Conservation (phyloP, 1,140 invertebrate genomes). For the Idris sp. region DNA sequence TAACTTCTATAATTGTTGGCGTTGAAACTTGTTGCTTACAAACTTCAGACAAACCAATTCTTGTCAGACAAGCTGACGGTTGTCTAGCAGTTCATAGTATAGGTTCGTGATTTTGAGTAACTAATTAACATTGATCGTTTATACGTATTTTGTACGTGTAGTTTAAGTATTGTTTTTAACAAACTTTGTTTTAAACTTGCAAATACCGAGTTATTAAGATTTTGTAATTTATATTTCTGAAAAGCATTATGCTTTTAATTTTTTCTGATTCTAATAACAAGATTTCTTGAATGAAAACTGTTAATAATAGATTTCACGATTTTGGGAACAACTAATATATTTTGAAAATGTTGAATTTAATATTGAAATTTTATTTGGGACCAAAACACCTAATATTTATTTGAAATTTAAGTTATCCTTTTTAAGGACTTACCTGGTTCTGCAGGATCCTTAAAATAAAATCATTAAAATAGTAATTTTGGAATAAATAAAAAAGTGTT, state of each 20-base stretch:
- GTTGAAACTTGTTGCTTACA: conserved; percentile 65
- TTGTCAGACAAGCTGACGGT: conserved; percentile 68
- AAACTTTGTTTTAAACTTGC: conserved; percentile 23
- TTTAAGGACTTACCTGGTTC: no score
- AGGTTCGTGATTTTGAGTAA: conserved; percentile 61
- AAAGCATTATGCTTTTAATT: neutral
- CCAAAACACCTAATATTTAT: no score
- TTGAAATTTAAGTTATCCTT: conserved; percentile 5
- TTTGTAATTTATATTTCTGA: neutral
- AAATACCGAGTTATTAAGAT: no score
- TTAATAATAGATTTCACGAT: no score
- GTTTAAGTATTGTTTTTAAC: conserved; percentile 22
- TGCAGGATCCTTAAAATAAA: no score
- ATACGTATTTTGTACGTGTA: conserved; percentile 27
- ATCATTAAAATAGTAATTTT: no score
- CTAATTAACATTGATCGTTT: conserved; percentile 61
- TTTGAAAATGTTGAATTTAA: no score
- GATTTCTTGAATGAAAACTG: no score
- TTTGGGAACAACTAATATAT: no score
- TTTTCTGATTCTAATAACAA: no score
- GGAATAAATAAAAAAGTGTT: no score
- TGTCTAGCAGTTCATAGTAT: conserved; percentile 59
- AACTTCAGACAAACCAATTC: conserved; percentile 66
- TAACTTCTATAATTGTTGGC: conserved; percentile 69
- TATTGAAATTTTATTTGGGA: no score